These are phyloP conservation scores for Grammomys dolichurus DNA, from an alignment of 2,113 vertebrate genomes.

Conservation along the genomic window DNA sequence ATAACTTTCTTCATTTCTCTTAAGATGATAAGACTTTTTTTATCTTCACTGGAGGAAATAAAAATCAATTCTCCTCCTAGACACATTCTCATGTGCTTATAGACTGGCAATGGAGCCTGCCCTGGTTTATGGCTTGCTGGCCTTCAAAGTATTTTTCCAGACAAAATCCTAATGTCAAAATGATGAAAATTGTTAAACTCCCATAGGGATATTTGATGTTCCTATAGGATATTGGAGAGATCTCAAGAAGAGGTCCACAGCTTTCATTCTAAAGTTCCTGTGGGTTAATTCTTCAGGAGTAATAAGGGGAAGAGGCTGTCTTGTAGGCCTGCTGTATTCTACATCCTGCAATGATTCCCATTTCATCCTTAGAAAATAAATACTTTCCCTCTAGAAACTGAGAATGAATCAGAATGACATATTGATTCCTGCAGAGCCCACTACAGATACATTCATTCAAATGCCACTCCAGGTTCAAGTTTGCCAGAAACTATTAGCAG, in stretches of 20 bases:
- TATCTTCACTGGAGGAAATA: constrained; percentile 55
- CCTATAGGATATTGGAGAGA: constrained; percentile 55
- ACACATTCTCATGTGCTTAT: constrained; percentile 64
- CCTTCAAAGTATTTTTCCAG: constrained; percentile 57
- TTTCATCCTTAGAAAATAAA: constrained; percentile 77
- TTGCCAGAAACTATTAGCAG: constrained; percentile 73
- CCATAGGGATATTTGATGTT: constrained; percentile 10
- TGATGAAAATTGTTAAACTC: constrained; percentile 52
- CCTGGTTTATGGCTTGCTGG: constrained; percentile 41
- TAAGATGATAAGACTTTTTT: constrained; percentile 59
- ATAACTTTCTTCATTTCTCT: constrained; percentile 28
- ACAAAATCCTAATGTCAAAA: constrained; percentile 56
- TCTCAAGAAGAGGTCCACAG: constrained; percentile 33
- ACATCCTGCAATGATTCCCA: constrained; percentile 40
- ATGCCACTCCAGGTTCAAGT: constrained; percentile 64
- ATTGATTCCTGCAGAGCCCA: constrained; percentile 69
- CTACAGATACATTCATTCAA: constrained; percentile 76
- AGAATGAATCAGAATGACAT: constrained; percentile 77
- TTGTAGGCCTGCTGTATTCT: constrained; percentile 21
- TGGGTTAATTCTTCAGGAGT: constrained; percentile 43
- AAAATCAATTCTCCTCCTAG: constrained; percentile 59
- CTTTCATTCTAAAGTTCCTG: constrained; percentile 38
- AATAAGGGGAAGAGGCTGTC: constrained; percentile 40
- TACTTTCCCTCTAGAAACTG: constrained; percentile 64
- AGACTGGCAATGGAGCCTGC: constrained; percentile 18